These are phyloP conservation scores for Melanerpes formicivorus DNA, from an alignment of 2,113 vertebrate genomes.

Conservation along the genomic window DNA sequence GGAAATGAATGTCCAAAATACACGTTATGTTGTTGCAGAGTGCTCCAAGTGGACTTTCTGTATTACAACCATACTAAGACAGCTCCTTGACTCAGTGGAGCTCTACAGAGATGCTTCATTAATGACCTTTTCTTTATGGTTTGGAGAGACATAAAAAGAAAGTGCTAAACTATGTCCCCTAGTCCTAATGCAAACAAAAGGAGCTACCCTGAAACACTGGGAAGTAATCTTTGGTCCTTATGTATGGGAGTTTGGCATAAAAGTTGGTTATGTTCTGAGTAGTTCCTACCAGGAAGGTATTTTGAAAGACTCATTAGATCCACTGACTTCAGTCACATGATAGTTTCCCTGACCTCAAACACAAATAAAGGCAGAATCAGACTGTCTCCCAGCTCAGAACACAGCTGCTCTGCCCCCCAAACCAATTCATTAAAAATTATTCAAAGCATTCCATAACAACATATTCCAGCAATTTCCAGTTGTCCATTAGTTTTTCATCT, in stretches of 20 bases:
- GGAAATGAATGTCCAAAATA: neutral
- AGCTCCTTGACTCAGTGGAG: neutral
- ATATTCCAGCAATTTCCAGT: neutral
- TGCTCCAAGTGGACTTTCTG: too few relatives aligned
- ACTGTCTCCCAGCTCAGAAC: constrained; percentile 13
- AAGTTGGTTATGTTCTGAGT: neutral
- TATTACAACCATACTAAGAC: neutral
- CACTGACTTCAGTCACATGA: constrained; percentile 8
- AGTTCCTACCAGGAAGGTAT: neutral
- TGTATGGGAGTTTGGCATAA: neutral
- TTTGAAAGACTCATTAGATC: constrained; percentile 44
- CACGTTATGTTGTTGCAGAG: too few relatives aligned
- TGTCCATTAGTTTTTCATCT: constrained; percentile 14
- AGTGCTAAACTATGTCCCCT: neutral
- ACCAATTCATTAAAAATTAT: constrained; percentile 33
- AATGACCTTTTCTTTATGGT: neutral
- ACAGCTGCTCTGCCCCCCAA: constrained; percentile 11
- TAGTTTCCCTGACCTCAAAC: constrained; percentile 4
- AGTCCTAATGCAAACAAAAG: neutral
- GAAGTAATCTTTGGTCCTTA: neutral
- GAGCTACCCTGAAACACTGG: neutral
- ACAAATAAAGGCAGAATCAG: constrained; percentile 33
- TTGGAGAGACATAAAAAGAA: neutral
- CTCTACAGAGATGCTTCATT: neutral
- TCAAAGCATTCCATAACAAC: neutral